Conservation (phyloP, 1,140 invertebrate species). For the Bacillus rossius region DNA sequence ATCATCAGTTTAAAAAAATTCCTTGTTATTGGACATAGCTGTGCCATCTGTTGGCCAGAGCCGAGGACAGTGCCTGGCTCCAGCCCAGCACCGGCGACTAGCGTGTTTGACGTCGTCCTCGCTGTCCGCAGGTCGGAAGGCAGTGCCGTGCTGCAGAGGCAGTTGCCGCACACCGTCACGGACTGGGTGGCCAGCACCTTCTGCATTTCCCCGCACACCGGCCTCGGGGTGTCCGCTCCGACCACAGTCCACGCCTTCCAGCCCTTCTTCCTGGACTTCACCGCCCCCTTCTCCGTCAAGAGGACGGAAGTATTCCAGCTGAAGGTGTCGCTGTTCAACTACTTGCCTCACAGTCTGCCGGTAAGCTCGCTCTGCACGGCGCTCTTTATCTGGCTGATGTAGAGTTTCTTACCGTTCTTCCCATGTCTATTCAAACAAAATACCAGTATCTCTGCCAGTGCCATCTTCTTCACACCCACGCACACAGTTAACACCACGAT, state of each 20-base stretch:
- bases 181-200: slow-evolving; percentile 65
- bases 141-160: slow-evolving; percentile 42
- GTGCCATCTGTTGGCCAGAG: no score
- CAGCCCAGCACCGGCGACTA: no score
- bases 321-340: slow-evolving; percentile 68
- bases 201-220: slow-evolving; percentile 55
- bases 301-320: slow-evolving; percentile 60
- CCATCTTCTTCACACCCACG: no score
- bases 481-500: no score
- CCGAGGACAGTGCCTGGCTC: no score
- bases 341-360: slow-evolving; percentile 54
- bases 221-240: slow-evolving; percentile 55
- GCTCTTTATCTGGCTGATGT: no score
- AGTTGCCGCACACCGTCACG: slow-evolving; percentile 66
- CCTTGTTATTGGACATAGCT: no score
- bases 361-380: slow-evolving; percentile 43
- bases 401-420: no score
- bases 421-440: slow-evolving; percentile 4
- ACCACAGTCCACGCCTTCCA: slow-evolving; percentile 58
- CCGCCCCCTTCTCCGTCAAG: slow-evolving; percentile 63
- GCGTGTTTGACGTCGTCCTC: no score
- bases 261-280: slow-evolving; percentile 65
- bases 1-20: no score
- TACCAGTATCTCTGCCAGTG: no score
- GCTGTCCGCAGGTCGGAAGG: slow-evolving; percentile 46